phyloP scores from a whole-genome alignment of 2,888 invertebrate genomes.

The Drosophila bunnanda region DNA sequence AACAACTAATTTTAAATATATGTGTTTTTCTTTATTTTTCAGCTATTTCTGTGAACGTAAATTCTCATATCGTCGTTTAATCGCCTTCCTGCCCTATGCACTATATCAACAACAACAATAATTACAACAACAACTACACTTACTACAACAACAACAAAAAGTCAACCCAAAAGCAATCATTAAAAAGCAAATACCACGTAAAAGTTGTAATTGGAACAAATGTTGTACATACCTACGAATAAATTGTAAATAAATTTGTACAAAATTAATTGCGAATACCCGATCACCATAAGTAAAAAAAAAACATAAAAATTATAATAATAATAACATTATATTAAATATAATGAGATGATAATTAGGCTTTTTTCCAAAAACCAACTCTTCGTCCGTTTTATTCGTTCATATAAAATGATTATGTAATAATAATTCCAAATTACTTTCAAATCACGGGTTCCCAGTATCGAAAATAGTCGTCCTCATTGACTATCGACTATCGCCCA shows the following conservation, averaged over 20 bases:
- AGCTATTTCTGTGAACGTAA: constrained; percentile 62
- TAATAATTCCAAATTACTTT: constrained; percentile 3
- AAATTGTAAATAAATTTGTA: constrained; percentile 48
- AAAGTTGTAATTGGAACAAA: constrained; percentile 34
- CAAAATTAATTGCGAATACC: background rate
- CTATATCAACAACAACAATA: constrained; percentile 30
- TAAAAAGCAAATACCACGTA: constrained; percentile 30
- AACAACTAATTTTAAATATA: background rate
- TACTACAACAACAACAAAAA: constrained; percentile 4
- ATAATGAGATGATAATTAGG: constrained; percentile 14
- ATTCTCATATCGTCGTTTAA: constrained; percentile 60
- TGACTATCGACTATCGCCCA: constrained; percentile 15
- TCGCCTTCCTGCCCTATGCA: constrained; percentile 40
- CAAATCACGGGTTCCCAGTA: constrained; percentile 1
- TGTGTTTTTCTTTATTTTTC: constrained; percentile 39
- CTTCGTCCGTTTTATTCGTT: constrained; percentile 13
- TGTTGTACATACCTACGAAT: constrained; percentile 39
- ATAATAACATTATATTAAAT: constrained; percentile 3
- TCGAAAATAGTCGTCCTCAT: constrained; percentile 17
- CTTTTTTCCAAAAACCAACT: constrained; percentile 6
- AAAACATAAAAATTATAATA: background rate
- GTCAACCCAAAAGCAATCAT: constrained; percentile 37
- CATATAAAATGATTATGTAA: constrained; percentile 14
- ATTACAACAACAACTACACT: constrained; percentile 4
- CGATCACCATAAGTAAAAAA: background rate